Evolutionary conservation across 2,113 vertebrate species (phyloP).

Genomic region (Phrynocephalus versicolor): DNA sequence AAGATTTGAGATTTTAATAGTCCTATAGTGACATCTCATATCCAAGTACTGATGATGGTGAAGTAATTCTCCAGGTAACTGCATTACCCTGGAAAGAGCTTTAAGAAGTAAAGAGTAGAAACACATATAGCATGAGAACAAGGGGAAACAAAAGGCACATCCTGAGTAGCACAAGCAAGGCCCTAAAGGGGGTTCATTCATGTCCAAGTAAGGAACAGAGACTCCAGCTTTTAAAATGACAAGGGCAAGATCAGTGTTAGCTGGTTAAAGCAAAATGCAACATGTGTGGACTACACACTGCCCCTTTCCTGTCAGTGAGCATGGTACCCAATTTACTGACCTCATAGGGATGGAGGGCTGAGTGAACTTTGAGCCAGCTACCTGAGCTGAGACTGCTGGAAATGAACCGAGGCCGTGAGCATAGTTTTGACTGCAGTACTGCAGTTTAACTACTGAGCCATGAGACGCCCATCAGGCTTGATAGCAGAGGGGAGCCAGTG

Average conservation of each 20-base stretch:
- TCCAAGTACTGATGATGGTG: conserved; percentile 9
- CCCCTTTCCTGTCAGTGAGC: too few species aligned
- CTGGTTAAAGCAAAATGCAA: neutral
- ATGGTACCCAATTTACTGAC: too few species aligned
- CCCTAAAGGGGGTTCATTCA: accelerated
- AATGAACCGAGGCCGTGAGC: too few species aligned
- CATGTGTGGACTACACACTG: neutral
- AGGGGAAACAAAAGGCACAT: neutral
- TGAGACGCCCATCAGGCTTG: too few species aligned
- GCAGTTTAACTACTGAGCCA: too few species aligned
- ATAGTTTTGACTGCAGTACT: too few species aligned
- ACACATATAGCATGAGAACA: neutral
- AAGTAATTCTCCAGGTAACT: conserved; percentile 17
- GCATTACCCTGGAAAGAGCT: conserved; percentile 41
- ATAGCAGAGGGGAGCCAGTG: too few species aligned
- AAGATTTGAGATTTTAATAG: conserved; percentile 45
- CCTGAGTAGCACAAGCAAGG: neutral
- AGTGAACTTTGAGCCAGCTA: too few species aligned
- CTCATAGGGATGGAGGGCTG: too few species aligned
- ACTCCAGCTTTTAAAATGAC: conserved; percentile 8
- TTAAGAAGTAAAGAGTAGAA: conserved; percentile 5
- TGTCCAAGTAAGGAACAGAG: neutral
- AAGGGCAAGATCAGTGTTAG: neutral
- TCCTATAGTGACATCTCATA: conserved; percentile 23
- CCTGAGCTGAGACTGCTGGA: too few species aligned